Evolutionary conservation across 2,888 invertebrate genomes (phyloP), one percentile per base, ranked within the genome.

Genomic region (Galerucella nymphaeae): DNA sequence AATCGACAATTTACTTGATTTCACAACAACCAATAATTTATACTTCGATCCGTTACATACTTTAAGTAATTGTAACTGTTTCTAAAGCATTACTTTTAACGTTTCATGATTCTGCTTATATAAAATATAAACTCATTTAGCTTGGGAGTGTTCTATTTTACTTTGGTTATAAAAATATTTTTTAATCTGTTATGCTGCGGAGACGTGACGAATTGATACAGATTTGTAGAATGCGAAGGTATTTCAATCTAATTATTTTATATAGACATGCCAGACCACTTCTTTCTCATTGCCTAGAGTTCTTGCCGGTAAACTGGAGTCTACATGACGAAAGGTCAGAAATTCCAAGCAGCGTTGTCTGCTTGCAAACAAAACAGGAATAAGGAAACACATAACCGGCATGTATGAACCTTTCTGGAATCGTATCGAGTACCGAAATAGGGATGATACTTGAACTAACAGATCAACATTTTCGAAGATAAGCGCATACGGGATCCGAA

Each of bases 171-270:
- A n/a, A n/a, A n/a, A 41, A 16, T 62, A 62, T 41, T 70, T 70
- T 68, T 63, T 70, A 70, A 70, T 70, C 53, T 20, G 55, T 16
- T 64, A 16, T 11, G 55, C 20, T 42, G 57, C 63, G 20, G 42
- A 64, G 63, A 70, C 70, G 70, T 70, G 70, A 70, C 70, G 70
- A 70, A 70, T 70, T 30, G 63, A 55, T 70, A 57, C 63, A 64
- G 45, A 57, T 64, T 70, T 70, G 63, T 53, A 63, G 48, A 63
- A 70, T 48, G 61, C 41, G n/a, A 63, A 70, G 70, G 63, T 45
- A 70, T 63, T 63, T 55, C 63, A 45, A 62, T 59, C 67, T 67
- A 67, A 67, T 67, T 67, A 67, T 67, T 67, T 67, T 67, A 67
- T 61, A 30, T 48, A 23, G 42, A 63, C 70, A 42, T 23, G 20